These are phyloP conservation scores for Charaxes varanes DNA, from an alignment of 1,140 invertebrate genomes.

Conservation along the genomic window DNA sequence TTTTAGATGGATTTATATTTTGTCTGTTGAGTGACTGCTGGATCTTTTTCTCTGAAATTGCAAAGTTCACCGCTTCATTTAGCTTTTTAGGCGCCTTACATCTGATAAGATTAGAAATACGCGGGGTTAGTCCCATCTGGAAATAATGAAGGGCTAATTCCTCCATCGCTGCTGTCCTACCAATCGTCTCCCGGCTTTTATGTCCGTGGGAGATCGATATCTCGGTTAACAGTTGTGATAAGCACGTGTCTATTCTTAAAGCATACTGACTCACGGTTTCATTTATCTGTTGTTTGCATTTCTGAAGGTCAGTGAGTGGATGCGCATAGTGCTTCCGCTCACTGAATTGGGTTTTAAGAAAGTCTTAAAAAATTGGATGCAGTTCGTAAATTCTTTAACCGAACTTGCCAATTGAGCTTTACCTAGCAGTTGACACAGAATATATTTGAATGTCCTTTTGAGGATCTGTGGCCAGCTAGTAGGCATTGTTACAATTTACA, in stretches of 20 bases:
- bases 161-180: conserved; percentile 20
- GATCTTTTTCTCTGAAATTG: conserved; percentile 24
- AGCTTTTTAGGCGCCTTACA: conserved; percentile 14
- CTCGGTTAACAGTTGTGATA: conserved; percentile 8
- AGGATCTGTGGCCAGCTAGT: neutral
- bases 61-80: conserved; percentile 23
- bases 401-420: conserved; percentile 19
- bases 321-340: conserved; percentile 24
- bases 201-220: neutral
- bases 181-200: conserved; percentile 3
- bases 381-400: conserved; percentile 10
- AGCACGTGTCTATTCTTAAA: neutral
- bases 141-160: conserved; percentile 24
- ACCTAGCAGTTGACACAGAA: conserved; percentile 8
- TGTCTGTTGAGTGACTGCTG: conserved; percentile 14
- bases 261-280: conserved; percentile 9
- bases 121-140: conserved; percentile 19
- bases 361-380: conserved; percentile 22
- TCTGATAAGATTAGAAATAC: conserved; percentile 23
- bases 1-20: too few relatives aligned
- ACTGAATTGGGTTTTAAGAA: conserved; percentile 23
- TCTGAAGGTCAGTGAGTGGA: conserved; percentile 20
- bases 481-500: conserved; percentile 14
- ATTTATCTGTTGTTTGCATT: too few relatives aligned
- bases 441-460: conserved; percentile 15